Base-by-base conservation (phyloP, 2,888 invertebrate genomes). In the Trichopria drosophilae region DNA sequence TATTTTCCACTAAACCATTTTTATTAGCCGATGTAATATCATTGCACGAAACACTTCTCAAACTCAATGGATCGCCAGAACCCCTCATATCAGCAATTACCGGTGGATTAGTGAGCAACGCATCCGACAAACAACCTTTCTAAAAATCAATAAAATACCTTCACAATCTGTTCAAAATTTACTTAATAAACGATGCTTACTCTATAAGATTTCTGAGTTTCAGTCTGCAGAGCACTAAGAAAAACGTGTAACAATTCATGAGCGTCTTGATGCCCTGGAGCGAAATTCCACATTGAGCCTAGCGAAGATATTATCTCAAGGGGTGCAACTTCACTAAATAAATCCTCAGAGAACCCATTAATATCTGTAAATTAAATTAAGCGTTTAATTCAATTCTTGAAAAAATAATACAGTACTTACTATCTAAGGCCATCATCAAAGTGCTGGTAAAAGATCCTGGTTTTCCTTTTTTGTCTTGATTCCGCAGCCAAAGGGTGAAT, bases 161-260 rank as follows among this genome's bases (percentile, higher is more conserved):
- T 44, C 10, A 35, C 20, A 16, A 32, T 18, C n/a, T 32, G 31
- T n/a, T n/a, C n/a, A n/a, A n/a, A n/a, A n/a, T n/a, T n/a, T n/a
- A n/a, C n/a, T n/a, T n/a, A n/a, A n/a, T n/a, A n/a, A n/a, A n/a
- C n/a, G n/a, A n/a, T n/a, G 31, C 55, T 37, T 69, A 84, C 85
- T 77, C 84, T 82, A 63, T 79, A 79, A 10, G 80, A 73, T 72
- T 81, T 79, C 65, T 79, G 80, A 22, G 83, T 83, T 76, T 97
- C 96, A 69, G 93, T 91, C 70, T 94, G 93, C 39, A 96, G 78
- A 10, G 94, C 93, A n/a, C 90, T 85, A 6, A 94, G 80, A 62
- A 97, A 78, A 6, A 93, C 88, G 74, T 93, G 92, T 63, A 96
- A 85, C 42, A 97, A 76, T 76, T 97, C 96, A 72, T 95, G 95